These are phyloP conservation scores for Anagyrus pseudococci DNA, from an alignment of 2,888 invertebrate species.

Conservation along the genomic window DNA sequence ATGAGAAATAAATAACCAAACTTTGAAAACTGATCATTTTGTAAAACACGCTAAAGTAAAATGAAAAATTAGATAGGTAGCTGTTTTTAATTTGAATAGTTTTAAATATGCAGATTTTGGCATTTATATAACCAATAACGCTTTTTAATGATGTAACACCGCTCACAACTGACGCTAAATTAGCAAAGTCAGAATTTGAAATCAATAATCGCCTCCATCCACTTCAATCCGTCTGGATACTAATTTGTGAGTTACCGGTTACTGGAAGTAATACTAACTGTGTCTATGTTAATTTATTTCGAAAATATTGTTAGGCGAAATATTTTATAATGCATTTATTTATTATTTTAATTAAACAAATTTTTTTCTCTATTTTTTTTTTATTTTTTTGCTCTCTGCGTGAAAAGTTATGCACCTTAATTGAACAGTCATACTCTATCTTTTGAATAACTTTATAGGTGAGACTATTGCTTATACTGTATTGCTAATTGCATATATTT, in stretches of 20 bases:
- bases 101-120: background rate
- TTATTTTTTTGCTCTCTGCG: background rate
- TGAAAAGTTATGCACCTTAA: too few relatives aligned
- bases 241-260: background rate
- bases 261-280: conserved; percentile 1
- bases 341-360: background rate
- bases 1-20: too few relatives aligned
- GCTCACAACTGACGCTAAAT: conserved; percentile 30
- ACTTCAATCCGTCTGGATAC: conserved; percentile 32
- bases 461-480: too few relatives aligned
- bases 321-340: background rate
- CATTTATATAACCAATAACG: conserved; percentile 14
- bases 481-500: too few relatives aligned
- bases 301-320: conserved; percentile 6
- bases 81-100: conserved; percentile 13
- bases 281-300: background rate
- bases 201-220: conserved; percentile 25
- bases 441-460: too few relatives aligned
- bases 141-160: conserved; percentile 16
- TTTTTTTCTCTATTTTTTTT: background rate
- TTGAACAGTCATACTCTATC: too few relatives aligned
- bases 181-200: conserved; percentile 6
- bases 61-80: conserved; percentile 15
- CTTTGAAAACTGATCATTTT: too few relatives aligned
- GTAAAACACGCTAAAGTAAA: conserved; percentile 5